phyloP scores from a whole-genome alignment of 1,140 invertebrate genomes.

The Zeugodacus cucurbitae region DNA sequence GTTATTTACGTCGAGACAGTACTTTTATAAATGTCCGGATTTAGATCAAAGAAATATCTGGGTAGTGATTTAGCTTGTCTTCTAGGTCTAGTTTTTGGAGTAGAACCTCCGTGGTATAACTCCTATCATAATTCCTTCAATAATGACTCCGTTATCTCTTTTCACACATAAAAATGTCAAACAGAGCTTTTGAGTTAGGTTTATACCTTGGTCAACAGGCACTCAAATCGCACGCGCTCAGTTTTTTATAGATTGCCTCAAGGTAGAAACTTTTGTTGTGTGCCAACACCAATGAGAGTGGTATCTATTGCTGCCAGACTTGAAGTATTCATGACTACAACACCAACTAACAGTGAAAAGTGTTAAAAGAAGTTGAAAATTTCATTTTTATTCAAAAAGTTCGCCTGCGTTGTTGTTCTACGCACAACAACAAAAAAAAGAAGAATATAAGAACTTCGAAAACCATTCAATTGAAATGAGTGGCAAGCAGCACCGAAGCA shows the following conservation, averaged over 20 bases:
- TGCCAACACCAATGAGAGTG: background rate
- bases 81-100: too few relatives aligned
- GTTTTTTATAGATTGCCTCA: background rate
- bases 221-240: background rate
- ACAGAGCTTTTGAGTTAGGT: too few relatives aligned
- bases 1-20: too few relatives aligned
- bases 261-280: background rate
- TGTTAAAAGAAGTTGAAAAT: slow-evolving; percentile 25
- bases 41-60: too few relatives aligned
- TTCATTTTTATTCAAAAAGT: slow-evolving; percentile 35
- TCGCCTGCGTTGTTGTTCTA: background rate
- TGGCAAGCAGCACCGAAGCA: background rate
- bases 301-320: background rate
- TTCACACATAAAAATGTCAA: too few relatives aligned
- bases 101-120: too few relatives aligned
- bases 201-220: background rate
- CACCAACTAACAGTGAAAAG: background rate
- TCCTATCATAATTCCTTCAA: too few relatives aligned
- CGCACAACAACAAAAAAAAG: background rate
- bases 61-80: too few relatives aligned
- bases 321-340: background rate
- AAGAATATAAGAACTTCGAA: background rate
- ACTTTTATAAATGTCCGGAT: too few relatives aligned
- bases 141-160: too few relatives aligned
- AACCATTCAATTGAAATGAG: slow-evolving; percentile 25